phyloP scores from a whole-genome alignment of 2,888 invertebrate genomes.

The Watsonalla cultraria region DNA sequence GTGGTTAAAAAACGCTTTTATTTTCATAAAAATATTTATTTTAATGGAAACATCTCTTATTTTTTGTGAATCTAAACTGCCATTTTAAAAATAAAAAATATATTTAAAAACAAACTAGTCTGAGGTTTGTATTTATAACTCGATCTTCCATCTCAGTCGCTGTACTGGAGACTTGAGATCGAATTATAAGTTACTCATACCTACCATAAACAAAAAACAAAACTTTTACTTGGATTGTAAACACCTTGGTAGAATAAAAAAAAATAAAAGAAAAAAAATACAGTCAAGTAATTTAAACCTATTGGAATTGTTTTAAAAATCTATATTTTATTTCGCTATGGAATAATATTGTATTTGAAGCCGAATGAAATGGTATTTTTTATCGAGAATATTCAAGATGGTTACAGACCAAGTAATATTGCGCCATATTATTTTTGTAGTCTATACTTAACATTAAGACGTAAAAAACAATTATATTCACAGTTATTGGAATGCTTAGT shows the following conservation, averaged over 20 bases:
- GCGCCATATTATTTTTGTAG: no score
- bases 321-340: no score
- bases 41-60: conserved; percentile 19
- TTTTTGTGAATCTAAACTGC: conserved; percentile 36
- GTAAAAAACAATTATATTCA: background rate
- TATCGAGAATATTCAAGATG: no score
- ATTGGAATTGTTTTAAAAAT: no score
- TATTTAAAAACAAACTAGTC: conserved; percentile 41
- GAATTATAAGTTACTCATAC: no score
- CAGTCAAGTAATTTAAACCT: background rate
- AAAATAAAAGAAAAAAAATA: conserved; percentile 2
- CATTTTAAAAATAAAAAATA: conserved; percentile 25
- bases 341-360: no score
- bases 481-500: background rate
- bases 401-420: no score
- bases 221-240: no score
- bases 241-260: background rate
- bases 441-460: no score
- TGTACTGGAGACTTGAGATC: no score
- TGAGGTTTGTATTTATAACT: conserved; percentile 30
- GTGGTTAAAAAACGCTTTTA: conserved; percentile 19
- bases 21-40: conserved; percentile 25
- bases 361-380: background rate
- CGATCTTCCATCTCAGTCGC: background rate
- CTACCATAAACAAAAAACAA: no score